These are phyloP conservation scores for Andrena flavipes DNA, from an alignment of 2,888 invertebrate genomes.

Conservation along the genomic window DNA sequence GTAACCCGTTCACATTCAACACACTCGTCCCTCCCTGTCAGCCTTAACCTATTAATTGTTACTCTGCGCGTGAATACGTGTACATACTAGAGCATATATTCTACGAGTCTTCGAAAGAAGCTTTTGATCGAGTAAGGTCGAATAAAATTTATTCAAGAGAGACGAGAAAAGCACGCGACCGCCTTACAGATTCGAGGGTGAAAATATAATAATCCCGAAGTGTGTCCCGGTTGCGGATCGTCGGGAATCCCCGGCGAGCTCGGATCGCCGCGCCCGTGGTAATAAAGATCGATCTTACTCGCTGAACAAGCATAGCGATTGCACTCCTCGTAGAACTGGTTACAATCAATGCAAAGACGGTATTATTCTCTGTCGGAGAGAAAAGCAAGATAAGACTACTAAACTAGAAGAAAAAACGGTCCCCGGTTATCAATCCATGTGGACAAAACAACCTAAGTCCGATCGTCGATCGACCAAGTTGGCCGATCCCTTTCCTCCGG, in stretches of 20 bases:
- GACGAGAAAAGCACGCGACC: not conserved
- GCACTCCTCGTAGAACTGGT: constrained; percentile 3
- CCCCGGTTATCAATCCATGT: not conserved
- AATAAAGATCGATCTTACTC: constrained; percentile 11
- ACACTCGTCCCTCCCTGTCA: constrained; percentile 14
- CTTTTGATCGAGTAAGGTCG: constrained; percentile 5
- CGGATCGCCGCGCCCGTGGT: constrained; percentile 3
- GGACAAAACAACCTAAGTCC: not conserved
- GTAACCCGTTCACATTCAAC: constrained; percentile 13
- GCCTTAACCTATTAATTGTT: constrained; percentile 29
- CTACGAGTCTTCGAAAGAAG: constrained; percentile 21
- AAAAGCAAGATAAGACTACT: constrained; percentile 14
- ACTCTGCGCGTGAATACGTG: constrained; percentile 26
- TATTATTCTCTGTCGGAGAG: constrained; percentile 17
- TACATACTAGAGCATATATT: constrained; percentile 11
- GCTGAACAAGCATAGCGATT: constrained; percentile 9
- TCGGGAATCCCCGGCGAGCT: constrained; percentile 21
- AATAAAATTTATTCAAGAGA: not conserved
- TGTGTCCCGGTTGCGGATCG: constrained; percentile 8
- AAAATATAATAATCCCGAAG: constrained; percentile 7
- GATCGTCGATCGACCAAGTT: not conserved
- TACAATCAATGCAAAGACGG: constrained; percentile 36
- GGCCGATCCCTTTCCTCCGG: not conserved
- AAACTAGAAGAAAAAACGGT: not conserved
- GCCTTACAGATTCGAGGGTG: not conserved